phyloP scores from a whole-genome alignment of 2,797 vertebrate genomes.

The Chaetophractus vellerosus region DNA sequence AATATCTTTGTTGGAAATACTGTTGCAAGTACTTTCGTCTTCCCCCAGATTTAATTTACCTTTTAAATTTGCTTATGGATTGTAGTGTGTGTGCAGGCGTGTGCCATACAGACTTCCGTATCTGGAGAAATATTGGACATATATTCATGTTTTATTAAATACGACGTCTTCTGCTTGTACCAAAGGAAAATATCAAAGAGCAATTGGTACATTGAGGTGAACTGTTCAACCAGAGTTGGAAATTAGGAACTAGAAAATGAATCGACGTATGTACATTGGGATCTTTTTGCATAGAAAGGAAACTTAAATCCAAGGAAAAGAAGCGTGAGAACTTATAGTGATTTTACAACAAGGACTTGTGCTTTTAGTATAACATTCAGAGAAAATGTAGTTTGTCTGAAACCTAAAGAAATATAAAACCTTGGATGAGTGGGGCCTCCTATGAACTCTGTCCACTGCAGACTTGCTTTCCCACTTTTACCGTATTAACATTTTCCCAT shows the following conservation, averaged over 20 bases:
- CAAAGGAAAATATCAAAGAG: background rate
- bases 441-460: background rate
- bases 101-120: too few species aligned
- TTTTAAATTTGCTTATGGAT: background rate
- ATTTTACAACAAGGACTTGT: background rate
- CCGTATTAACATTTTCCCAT: background rate
- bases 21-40: background rate
- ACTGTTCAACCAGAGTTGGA: background rate
- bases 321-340: background rate
- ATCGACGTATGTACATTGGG: background rate
- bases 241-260: conserved; percentile 19
- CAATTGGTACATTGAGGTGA: background rate
- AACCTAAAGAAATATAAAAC: background rate
- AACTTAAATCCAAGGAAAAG: background rate
- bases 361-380: background rate
- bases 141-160: background rate
- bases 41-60: background rate
- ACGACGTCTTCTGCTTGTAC: background rate
- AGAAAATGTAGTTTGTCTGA: background rate
- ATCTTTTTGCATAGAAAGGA: conserved; percentile 11
- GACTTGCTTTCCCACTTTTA: background rate
- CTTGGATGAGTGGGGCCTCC: background rate
- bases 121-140: background rate
- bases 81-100: too few species aligned
- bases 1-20: background rate